Evolutionary conservation across 2,888 invertebrate species (phyloP).

Genomic region (Dastarcus helophoroides): DNA sequence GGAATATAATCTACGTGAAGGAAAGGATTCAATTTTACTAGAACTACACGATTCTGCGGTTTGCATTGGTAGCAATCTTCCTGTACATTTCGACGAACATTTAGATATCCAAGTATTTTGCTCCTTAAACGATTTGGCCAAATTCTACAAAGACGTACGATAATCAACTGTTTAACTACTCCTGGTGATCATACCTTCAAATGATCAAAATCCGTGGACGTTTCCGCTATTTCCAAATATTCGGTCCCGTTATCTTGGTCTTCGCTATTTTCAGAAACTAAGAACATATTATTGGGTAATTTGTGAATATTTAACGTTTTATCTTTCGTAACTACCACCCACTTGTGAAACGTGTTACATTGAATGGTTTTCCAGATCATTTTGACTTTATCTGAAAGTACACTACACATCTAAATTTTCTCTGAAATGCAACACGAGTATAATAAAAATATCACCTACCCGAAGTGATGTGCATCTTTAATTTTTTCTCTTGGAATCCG

Average conservation of each 20-base stretch:
- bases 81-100: slow-evolving; percentile 1
- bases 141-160: slow-evolving; percentile 12
- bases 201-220: slow-evolving; percentile 20
- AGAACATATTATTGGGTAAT: slow-evolving; percentile 26
- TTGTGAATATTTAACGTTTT: slow-evolving; percentile 22
- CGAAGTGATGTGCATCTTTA: slow-evolving; percentile 22
- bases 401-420: neutral
- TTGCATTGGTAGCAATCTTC: neutral
- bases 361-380: slow-evolving; percentile 24
- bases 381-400: slow-evolving; percentile 23
- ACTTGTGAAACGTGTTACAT: slow-evolving; percentile 13
- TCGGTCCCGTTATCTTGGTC: slow-evolving; percentile 5
- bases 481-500: slow-evolving; percentile 25
- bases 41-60: slow-evolving; percentile 5
- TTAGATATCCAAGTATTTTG: slow-evolving; percentile 17
- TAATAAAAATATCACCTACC: slow-evolving; percentile 14
- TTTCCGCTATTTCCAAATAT: slow-evolving; percentile 13
- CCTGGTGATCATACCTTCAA: slow-evolving; percentile 16
- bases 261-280: slow-evolving; percentile 20
- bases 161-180: neutral
- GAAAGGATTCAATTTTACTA: slow-evolving; percentile 4
- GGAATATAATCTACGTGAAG: slow-evolving; percentile 27
- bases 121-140: slow-evolving; percentile 20
- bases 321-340: slow-evolving; percentile 14
- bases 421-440: neutral